Conservation (phyloP, 1,140 invertebrate genomes). For the Saccostrea echinata region DNA sequence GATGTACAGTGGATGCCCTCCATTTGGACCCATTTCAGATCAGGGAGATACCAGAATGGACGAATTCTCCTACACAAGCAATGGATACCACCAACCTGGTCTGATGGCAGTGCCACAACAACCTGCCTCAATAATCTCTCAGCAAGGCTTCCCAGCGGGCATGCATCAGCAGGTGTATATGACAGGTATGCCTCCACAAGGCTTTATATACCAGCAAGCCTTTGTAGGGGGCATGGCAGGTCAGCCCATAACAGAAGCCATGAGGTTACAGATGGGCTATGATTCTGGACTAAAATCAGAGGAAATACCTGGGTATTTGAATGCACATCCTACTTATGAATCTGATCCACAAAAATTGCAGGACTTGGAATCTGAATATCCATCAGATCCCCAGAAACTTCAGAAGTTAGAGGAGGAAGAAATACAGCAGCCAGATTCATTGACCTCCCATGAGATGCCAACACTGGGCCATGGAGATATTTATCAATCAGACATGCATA, state of each 20-base stretch:
- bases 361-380: background rate
- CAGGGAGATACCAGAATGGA: background rate
- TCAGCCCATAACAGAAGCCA: conserved; percentile 48
- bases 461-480: background rate
- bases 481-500: background rate
- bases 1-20: background rate
- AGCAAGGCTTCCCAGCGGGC: background rate
- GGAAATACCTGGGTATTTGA: background rate
- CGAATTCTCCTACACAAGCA: background rate
- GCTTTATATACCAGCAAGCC: background rate
- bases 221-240: conserved; percentile 31
- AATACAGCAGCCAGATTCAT: background rate
- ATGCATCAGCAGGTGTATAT: background rate
- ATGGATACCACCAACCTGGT: background rate
- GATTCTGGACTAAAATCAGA: conserved; percentile 18
- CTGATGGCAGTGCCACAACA: background rate
- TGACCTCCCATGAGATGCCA: background rate
- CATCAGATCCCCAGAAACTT: background rate
- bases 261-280: conserved; percentile 57
- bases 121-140: background rate
- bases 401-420: background rate
- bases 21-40: background rate
- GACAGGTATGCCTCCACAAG: background rate
- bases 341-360: conserved; percentile 49
- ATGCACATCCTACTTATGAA: conserved; percentile 13